These are phyloP conservation scores for Heliconius ethilla DNA, from an alignment of 2,888 invertebrate species.

Conservation along the genomic window DNA sequence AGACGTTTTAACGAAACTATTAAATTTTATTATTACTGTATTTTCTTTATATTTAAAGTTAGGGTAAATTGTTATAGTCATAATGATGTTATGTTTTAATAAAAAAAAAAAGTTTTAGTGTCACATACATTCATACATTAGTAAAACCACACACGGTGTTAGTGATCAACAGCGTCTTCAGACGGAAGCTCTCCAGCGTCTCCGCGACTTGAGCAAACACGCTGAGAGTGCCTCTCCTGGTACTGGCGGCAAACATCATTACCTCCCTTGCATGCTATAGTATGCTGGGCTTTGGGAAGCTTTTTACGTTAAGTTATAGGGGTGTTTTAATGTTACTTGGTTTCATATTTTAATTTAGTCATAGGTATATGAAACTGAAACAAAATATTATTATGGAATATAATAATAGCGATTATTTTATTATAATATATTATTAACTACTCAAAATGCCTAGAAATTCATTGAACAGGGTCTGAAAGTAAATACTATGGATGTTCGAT, in stretches of 20 bases:
- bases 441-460: too few species aligned
- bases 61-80: background rate
- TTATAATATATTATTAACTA: too few species aligned
- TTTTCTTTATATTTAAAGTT: background rate
- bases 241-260: conserved; percentile 28
- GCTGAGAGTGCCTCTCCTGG: conserved; percentile 26
- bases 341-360: background rate
- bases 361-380: too few species aligned
- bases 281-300: background rate
- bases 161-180: conserved; percentile 37
- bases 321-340: background rate
- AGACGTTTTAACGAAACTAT: too few species aligned
- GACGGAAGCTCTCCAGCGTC: conserved; percentile 38
- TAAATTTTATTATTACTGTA: too few species aligned
- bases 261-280: conserved; percentile 13
- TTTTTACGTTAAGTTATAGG: background rate
- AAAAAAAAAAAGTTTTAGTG: background rate
- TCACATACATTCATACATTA: background rate
- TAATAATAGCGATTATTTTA: too few species aligned
- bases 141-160: conserved; percentile 23
- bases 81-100: background rate
- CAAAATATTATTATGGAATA: too few species aligned
- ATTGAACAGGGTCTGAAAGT: too few species aligned
- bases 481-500: too few species aligned
- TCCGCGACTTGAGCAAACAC: conserved; percentile 31